Base-by-base conservation (phyloP, 2,797 vertebrate species). In the Onychomys arenicola region DNA sequence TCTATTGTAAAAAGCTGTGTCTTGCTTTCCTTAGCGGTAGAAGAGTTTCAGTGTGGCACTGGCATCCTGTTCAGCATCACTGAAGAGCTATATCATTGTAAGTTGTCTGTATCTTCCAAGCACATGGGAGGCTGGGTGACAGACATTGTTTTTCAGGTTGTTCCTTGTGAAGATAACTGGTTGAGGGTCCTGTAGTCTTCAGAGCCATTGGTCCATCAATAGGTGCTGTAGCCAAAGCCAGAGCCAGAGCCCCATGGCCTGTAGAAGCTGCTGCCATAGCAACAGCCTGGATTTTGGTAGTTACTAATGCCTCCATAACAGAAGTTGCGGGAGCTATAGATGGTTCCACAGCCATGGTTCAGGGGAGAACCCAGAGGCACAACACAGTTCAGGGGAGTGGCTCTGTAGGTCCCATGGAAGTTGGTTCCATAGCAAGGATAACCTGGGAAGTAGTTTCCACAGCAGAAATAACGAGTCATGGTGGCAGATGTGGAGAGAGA, bases 391-490 rank as follows among this genome's bases (percentile, higher is more conserved):
- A 98, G 67, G 23, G 97, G 96, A 27, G 96, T 98, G 77, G 87
- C 97, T 61, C 98, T 92, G 96, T 80, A 98, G 95, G 55, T 97
- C 29, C 98, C 29, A 0, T 96, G 94, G 96, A 97, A 98, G 95
- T 98, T 98, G 95, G 98, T 98, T 59, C 97, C 98, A 27, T 94
- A 96, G 95, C 84, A 96, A 46, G 97, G 97, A 34, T 97, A 97
- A 12, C 97, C 98, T 10, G 95, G 97, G 95, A 98, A 98, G 95
- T 98, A 98, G 96, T 46, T 98, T 84, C 97, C 98, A 0, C 97
- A 98, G 96, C 97, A 96, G 93, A 98, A 98, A 93, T 80, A 97
- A 23, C 96, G 96, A 57, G 97, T 98, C 98, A 98, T 98, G 73
- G 32, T 59, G 71, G 90, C 75, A 86, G 81, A 49, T 55, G 81